Evolutionary conservation across 2,888 invertebrate species (phyloP).

Genomic region (Athrips mouffetella): DNA sequence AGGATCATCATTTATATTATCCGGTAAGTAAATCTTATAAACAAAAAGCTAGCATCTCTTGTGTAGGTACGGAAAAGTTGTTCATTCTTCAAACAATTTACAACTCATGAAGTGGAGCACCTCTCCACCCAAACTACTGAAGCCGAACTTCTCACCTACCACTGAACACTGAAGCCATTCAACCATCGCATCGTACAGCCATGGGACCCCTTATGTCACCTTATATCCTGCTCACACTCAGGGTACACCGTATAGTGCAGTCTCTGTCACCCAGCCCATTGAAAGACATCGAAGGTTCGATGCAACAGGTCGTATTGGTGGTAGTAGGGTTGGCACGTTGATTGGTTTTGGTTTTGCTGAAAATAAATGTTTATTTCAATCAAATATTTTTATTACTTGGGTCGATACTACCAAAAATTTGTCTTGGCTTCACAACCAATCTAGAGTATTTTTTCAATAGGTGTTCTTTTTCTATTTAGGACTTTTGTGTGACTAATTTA

Average conservation of each 20-base stretch:
- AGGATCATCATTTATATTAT: too few relatives aligned
- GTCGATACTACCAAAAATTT: not conserved
- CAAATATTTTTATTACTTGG: not conserved
- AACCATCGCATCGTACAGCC: conserved; percentile 66
- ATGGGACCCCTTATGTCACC: conserved; percentile 61
- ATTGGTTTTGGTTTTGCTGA: conserved; percentile 42
- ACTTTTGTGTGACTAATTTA: too few relatives aligned
- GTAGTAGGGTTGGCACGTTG: conserved; percentile 61
- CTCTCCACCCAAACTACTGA: conserved; percentile 32
- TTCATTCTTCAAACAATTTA: not conserved
- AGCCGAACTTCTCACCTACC: conserved; percentile 60
- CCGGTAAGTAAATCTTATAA: too few relatives aligned
- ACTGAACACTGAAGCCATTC: conserved; percentile 69
- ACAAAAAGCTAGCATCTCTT: too few relatives aligned
- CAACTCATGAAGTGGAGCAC: conserved; percentile 44
- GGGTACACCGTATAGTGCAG: conserved; percentile 22
- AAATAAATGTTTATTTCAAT: not conserved
- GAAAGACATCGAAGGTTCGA: conserved; percentile 76
- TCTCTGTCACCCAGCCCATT: conserved; percentile 59
- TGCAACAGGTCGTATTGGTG: conserved; percentile 75
- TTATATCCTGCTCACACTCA: conserved; percentile 37
- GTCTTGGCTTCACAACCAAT: not conserved
- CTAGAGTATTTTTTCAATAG: too few relatives aligned
- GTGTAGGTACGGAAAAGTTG: not conserved
- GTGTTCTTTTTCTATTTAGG: too few relatives aligned